Evolutionary conservation across 2,797 vertebrate genomes (phyloP).

Genomic region (Hyperoplus immaculatus): DNA sequence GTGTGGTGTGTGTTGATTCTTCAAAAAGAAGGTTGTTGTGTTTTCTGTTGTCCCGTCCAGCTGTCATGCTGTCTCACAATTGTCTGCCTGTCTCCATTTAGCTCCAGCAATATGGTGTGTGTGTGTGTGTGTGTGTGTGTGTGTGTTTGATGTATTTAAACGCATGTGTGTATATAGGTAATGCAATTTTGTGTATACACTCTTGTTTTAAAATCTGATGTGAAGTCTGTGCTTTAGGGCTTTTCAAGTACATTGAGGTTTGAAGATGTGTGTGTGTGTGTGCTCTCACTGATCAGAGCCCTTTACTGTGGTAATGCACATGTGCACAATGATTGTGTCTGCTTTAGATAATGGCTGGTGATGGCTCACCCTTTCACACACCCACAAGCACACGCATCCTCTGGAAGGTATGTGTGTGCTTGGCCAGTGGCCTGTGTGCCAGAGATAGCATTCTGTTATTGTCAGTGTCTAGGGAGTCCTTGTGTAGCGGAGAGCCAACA

Average conservation of each 20-base stretch:
- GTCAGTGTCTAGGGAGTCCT: slow-evolving; percentile 66
- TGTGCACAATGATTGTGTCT: slow-evolving; percentile 44
- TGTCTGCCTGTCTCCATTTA: slow-evolving; percentile 74
- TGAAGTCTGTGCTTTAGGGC: slow-evolving; percentile 2
- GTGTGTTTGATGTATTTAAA: slow-evolving; percentile 25
- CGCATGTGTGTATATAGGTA: slow-evolving; percentile 18
- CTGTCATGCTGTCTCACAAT: slow-evolving; percentile 76
- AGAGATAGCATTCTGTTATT: slow-evolving; percentile 70
- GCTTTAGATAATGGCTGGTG: slow-evolving; percentile 37
- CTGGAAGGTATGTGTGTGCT: slow-evolving; percentile 30
- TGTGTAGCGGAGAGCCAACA: slow-evolving; percentile 61
- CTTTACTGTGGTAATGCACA: slow-evolving; percentile 42
- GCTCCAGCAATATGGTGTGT: slow-evolving; percentile 71
- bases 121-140: slow-evolving; percentile 27
- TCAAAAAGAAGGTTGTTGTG: slow-evolving; percentile 54
- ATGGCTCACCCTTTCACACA: slow-evolving; percentile 20
- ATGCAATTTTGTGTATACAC: slow-evolving; percentile 25
- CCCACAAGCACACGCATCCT: slow-evolving; percentile 13
- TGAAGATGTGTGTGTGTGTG: not conserved
- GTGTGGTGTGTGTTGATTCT: slow-evolving; percentile 55
- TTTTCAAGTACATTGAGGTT: slow-evolving; percentile 21
- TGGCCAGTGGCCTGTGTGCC: slow-evolving; percentile 52
- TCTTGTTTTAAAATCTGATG: slow-evolving; percentile 16
- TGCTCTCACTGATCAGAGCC: not conserved
- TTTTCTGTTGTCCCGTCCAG: slow-evolving; percentile 72